Evolutionary conservation across 1,140 invertebrate species (phyloP), one percentile per base, ranked within the genome.

Genomic region (Drosophila triauraria): DNA sequence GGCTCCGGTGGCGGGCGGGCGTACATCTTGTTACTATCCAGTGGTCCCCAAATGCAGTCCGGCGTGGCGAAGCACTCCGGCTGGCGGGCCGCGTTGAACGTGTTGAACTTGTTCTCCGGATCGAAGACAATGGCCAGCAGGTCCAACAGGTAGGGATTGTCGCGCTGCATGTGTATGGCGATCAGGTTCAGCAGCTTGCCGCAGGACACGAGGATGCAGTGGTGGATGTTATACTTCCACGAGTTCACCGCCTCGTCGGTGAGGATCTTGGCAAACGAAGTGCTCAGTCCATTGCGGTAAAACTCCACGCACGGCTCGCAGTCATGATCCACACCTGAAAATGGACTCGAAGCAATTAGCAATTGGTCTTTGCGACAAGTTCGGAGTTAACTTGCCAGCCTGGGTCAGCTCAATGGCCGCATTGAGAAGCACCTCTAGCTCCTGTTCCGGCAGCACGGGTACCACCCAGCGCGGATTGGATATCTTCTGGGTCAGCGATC

Each of bases 181-280:
- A 97, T 98, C 75, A 99, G 94, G 93, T 99, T 97, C 57, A 99
- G 95, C 59, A 99, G 94, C 92, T 97, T 96, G 92, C 98, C 96
- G 93, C 98, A 99, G 91, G 99, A 99, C 79, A 97, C 96, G 87
- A 98, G 95, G 81, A 99, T 99, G 94, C 97, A 99, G 93, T 96
- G 96, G 93, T 99, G 98, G 90, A 99, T 99, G 93, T 99, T 99
- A 91, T 96, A 95, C 93, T 99, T 99, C 98, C 98, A 99, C 90
- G 97, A 98, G 90, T 97, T 98, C 40, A 99, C 98, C 51, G 98
- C 98, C 93, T 99, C 98, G 94, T 99, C 98, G n/a, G 98, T 99
- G 82, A 99, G 94, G 92, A 99, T 98, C 94, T 99, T 99, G 17
- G 97, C 98, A 93, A 99, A 99, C 50, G 98, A 99, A 75, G 98